A percentile compares a stretch with the other conserved stretches of the same genome.
These are phyloP conservation scores for Vulpes lagopus DNA, from an alignment of 2,113 vertebrate genomes.

Conservation along the genomic window DNA sequence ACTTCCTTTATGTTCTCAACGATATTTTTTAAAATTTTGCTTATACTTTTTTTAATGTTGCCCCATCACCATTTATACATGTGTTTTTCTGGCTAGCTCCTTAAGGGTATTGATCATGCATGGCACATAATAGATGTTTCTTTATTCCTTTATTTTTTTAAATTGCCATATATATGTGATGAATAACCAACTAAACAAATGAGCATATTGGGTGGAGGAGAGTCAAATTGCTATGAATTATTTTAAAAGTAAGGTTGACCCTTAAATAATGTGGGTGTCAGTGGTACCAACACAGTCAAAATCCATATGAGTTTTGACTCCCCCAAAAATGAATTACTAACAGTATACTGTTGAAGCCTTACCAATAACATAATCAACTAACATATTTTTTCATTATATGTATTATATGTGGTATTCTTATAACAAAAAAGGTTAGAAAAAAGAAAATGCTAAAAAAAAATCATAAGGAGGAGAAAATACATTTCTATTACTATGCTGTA, in stretches of 20 bases:
- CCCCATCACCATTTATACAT: background rate
- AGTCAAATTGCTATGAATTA: background rate
- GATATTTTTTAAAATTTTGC: background rate
- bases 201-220: background rate
- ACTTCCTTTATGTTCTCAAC: background rate
- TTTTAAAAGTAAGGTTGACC: background rate
- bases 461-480: background rate
- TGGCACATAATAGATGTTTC: background rate
- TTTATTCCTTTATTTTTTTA: constrained; percentile 22
- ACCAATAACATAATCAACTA: background rate
- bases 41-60: background rate
- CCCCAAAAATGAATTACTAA: background rate
- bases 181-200: constrained; percentile 19
- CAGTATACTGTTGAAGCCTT: background rate
- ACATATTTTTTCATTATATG: background rate
- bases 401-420: background rate
- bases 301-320: background rate
- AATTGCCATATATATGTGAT: background rate
- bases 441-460: background rate
- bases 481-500: background rate
- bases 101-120: background rate
- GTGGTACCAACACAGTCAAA: background rate
- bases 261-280: background rate
- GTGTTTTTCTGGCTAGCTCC: background rate
- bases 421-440: background rate